Percentiles rank a stretch among this genome's conserved stretches.
Evolutionary conservation across 2,797 vertebrate species (phyloP).

Genomic region (Ataeniobius toweri): DNA sequence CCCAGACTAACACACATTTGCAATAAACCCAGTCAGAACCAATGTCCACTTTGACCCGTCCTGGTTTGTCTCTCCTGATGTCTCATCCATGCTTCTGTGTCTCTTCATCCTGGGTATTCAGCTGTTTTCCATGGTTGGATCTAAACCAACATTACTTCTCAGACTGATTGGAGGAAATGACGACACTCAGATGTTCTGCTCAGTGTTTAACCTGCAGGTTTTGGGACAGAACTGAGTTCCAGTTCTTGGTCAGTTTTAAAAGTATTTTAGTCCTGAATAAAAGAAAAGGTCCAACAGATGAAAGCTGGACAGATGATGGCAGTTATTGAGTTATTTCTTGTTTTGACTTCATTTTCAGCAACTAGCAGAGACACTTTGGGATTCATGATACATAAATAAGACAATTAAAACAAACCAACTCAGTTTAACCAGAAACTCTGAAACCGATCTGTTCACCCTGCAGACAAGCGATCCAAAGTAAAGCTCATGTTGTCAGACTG

Average conservation of each 20-base stretch:
- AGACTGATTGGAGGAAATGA: too few relatives aligned
- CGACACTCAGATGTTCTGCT: background rate
- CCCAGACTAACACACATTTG: conserved; percentile 62
- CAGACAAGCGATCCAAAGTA: too few relatives aligned
- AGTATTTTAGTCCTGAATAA: background rate
- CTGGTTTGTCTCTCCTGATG: conserved; percentile 66
- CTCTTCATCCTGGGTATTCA: conserved; percentile 7
- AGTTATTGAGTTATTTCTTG: background rate
- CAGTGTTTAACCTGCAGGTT: background rate
- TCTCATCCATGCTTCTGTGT: conserved; percentile 21
- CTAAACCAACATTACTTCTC: background rate
- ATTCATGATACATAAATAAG: background rate
- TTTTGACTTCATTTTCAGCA: background rate
- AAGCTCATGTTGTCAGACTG: too few relatives aligned
- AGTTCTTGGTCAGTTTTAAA: background rate
- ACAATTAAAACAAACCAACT: background rate
- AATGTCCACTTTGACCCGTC: conserved; percentile 48
- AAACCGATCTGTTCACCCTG: too few relatives aligned
- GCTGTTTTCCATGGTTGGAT: background rate
- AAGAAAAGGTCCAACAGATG: background rate
- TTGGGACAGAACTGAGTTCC: background rate
- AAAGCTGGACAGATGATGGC: too few relatives aligned
- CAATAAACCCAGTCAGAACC: conserved; percentile 66
- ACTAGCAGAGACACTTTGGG: too few relatives aligned
- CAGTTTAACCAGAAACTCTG: too few relatives aligned